Evolutionary conservation across 2,113 vertebrate genomes (phyloP), one percentile per base, ranked within the genome.

Genomic region (Laticauda laticaudata): DNA sequence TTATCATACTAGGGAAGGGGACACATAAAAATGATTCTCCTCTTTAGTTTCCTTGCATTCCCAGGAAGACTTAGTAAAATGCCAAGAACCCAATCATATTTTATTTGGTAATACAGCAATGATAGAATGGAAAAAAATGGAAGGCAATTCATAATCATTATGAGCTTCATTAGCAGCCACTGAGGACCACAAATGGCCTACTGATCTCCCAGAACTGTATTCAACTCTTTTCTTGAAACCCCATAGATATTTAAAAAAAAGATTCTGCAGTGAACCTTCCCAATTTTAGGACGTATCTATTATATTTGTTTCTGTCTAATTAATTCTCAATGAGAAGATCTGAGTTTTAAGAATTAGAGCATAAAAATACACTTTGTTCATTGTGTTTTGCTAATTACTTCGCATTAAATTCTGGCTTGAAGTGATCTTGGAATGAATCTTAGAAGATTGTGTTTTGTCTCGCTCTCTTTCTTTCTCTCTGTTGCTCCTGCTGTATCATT

Each of bases 311-410:
- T 61, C 23, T 2, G 43, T 14, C 8, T 90, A 59, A 54, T 43
- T 29, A 64, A 21, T 43, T 61, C 57, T 26, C 24, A 54, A 11
- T 0, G 7, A 61, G 39, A 14, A 90, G 56, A 57, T 64, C 57
- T 51, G 26, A 29, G n/a, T 51, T 12, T 85, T 85, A 21, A 3
- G 0, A 88, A 18, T 0, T 4, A 0, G 6, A 0, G 0, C 20
- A 21, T 26, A 26, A 29, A 0, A 53, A 24, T 21, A 3, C 45
- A 12, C 0, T 75, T 7, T 5, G 3, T 24, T 81, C 0, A 0
- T 0, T 2, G 61, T 61, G 64, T 86, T 53, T 43, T 45, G 1
- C 39, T 55, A 89, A 89, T 89, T 23, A 23, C 14, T 43, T 9
- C 29, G 12, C 0, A 15, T 2, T 4, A 18, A 12, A 86, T 5